phyloP scores from a whole-genome alignment of 2,888 invertebrate species.

The Chironomus riparius region DNA sequence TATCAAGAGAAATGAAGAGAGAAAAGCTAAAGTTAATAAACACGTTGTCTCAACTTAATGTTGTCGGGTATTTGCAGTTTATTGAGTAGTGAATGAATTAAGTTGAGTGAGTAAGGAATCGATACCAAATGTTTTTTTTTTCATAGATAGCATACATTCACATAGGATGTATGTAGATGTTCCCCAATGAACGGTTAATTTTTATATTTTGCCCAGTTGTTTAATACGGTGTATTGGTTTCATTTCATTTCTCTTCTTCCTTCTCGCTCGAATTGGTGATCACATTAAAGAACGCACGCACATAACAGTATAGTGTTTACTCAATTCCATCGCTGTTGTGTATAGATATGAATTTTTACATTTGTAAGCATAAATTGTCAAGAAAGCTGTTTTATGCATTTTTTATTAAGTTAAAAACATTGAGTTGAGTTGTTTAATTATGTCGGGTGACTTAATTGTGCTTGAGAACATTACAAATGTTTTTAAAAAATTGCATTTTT shows the following conservation, averaged over 20 bases:
- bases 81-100: too few relatives aligned
- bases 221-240: conserved; percentile 5
- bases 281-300: background rate
- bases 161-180: background rate
- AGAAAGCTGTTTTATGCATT: too few relatives aligned
- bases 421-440: too few relatives aligned
- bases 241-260: background rate
- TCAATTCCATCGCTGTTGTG: too few relatives aligned
- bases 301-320: background rate
- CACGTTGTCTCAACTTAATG: background rate
- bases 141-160: background rate
- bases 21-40: background rate
- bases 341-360: too few relatives aligned
- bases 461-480: too few relatives aligned
- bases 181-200: conserved; percentile 4
- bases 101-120: too few relatives aligned
- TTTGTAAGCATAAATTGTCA: too few relatives aligned
- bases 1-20: background rate
- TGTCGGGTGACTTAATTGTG: too few relatives aligned
- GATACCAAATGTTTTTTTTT: background rate
- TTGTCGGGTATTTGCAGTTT: too few relatives aligned
- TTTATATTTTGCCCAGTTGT: conserved; percentile 14
- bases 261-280: background rate
- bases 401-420: too few relatives aligned
- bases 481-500: too few relatives aligned